phyloP scores from a whole-genome alignment of 23 tunicate species.

The Trididemnum miniatum region DNA sequence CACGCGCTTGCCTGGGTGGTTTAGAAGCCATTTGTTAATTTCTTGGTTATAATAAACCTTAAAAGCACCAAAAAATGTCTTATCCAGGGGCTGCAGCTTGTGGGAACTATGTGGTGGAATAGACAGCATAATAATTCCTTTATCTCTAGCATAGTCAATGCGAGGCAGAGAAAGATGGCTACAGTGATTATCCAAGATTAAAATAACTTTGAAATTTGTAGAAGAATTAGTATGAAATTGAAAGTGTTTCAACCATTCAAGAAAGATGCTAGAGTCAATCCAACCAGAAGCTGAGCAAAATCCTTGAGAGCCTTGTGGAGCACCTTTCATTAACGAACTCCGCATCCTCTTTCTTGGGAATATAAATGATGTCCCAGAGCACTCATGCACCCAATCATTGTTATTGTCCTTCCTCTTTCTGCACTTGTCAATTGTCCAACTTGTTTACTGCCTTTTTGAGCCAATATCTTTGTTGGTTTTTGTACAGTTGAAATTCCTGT shows the following conservation, averaged over 20 bases:
- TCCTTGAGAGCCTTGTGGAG: slow-evolving; percentile 13
- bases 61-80: slow-evolving; percentile 4
- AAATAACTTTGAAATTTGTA: not conserved
- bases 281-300: not conserved
- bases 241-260: not conserved
- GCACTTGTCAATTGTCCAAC: slow-evolving; percentile 1
- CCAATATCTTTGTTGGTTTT: not conserved
- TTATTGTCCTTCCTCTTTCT: slow-evolving; percentile 12
- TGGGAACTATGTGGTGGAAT: slow-evolving; percentile 16
- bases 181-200: slow-evolving; percentile 10
- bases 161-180: slow-evolving; percentile 3
- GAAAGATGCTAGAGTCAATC: slow-evolving; percentile 5
- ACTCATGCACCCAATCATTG: not conserved
- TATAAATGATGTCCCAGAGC: slow-evolving; percentile 1
- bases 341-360: not conserved
- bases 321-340: not conserved
- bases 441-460: slow-evolving; percentile 16
- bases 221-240: not conserved
- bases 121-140: slow-evolving; percentile 21
- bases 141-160: not conserved
- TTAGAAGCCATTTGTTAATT: slow-evolving; percentile 7
- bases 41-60: slow-evolving; percentile 4
- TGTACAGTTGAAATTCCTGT: slow-evolving; percentile 18
- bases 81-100: not conserved
- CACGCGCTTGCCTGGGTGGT: not conserved